Base-by-base conservation (phyloP, 2,113 vertebrate species). In the Sakesphorus luctuosus region DNA sequence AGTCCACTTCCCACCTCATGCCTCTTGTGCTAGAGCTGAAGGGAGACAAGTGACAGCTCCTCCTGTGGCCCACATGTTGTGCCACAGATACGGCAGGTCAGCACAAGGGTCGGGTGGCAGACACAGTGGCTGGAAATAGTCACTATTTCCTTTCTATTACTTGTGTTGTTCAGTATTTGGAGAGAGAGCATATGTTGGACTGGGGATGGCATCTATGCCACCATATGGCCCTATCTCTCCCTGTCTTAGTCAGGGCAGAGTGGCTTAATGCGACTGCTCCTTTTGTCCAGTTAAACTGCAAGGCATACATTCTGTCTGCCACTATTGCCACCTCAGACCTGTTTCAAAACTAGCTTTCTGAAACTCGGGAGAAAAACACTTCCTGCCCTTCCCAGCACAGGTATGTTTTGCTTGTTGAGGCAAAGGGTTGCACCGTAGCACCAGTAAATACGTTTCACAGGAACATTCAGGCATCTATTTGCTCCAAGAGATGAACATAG, bases 141-240 rank as follows among this genome's bases (percentile, higher is more conserved):
- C 35, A 38, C 11, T 46, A 5, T 38, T 72, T 68, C 31, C 18
- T 89, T 77, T n/a, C 28, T 55, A 10, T 56, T 81, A 4, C 33
- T 78, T 2, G 0, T 55, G 9, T 13, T 2, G 1, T 20, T 76
- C 71, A 43, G 23, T 46, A 21, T 33, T 2, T 43, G 62, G 8
- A 29, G 61, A 78, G 13, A 66, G 6, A 46, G 2, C 24, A 6
- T 12, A 9, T 55, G 24, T 13, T 74, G 38, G 19, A 3, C 1
- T 63, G 52, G 35, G 33, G 18, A 13, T 47, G 53, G 31, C 11
- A 49, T 9, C 75, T 52, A 4, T 61, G 40, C 43, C 65, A 43
- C 9, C 0, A 0, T 19, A n/a, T 46, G 40, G 10, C 28, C 28
- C 40, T 73, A 19, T 36, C 5, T 9, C 3, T 26, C 3, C 13